phyloP scores from a whole-genome alignment of 2,888 invertebrate genomes.

The Drosophila silvestris region DNA sequence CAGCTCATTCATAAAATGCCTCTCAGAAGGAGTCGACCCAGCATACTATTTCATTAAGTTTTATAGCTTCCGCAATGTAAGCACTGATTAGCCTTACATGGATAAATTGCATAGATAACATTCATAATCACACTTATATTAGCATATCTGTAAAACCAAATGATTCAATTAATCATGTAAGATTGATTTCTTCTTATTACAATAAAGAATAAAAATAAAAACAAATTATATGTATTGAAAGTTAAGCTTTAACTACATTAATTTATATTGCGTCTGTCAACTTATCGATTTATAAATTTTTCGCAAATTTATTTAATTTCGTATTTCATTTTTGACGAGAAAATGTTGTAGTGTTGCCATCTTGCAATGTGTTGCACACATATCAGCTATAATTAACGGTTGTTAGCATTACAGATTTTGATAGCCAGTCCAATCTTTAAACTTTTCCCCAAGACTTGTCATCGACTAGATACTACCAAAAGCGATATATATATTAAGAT shows the following conservation, averaged over 20 bases:
- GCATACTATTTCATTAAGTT: constrained; percentile 57
- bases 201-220: background rate
- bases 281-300: background rate
- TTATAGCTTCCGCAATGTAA: constrained; percentile 69
- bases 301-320: background rate
- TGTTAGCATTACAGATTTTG: background rate
- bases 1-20: constrained; percentile 62
- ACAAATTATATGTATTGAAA: background rate
- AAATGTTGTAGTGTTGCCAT: background rate
- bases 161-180: background rate
- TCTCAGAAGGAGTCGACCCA: constrained; percentile 20
- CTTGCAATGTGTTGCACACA: background rate
- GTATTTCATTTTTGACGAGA: background rate
- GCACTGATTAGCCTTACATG: constrained; percentile 20
- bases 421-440: background rate
- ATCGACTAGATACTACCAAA: background rate
- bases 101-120: constrained; percentile 24
- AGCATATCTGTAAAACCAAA: background rate
- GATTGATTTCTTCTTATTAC: background rate
- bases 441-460: background rate
- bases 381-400: background rate
- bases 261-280: background rate
- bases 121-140: constrained; percentile 2
- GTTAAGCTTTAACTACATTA: background rate
- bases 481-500: background rate